Evolutionary conservation across 92 coral and sea anemone species (phyloP).

Genomic region (Porites cylindrica): DNA sequence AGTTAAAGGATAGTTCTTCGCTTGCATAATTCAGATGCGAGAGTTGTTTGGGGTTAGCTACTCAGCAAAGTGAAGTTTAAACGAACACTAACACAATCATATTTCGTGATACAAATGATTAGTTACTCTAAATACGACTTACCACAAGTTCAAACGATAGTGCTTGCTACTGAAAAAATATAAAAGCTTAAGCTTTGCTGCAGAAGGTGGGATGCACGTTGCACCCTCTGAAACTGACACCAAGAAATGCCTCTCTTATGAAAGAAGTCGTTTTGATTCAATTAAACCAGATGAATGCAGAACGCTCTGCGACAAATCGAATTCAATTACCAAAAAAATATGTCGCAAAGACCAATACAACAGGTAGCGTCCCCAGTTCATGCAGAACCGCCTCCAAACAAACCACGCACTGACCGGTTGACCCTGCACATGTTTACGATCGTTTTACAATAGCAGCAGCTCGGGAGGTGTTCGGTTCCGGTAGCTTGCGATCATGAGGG

Average conservation of each 20-base stretch:
- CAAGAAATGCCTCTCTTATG: neutral
- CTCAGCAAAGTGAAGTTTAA: no score
- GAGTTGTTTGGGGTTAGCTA: no score
- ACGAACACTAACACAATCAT: no score
- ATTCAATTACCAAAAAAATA: no score
- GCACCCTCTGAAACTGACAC: neutral
- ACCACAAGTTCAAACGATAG: neutral
- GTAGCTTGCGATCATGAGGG: neutral
- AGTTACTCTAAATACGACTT: neutral
- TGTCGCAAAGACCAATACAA: no score
- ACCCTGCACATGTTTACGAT: conserved; percentile 9
- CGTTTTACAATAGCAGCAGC: neutral
- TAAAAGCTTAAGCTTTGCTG: neutral
- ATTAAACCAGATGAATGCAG: conserved; percentile 6
- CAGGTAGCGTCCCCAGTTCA: no score
- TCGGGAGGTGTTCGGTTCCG: neutral
- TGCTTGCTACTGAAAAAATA: neutral
- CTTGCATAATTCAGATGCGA: no score
- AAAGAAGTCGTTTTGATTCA: conserved; percentile 5
- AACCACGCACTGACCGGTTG: neutral
- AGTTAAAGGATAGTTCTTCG: no score
- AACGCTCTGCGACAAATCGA: neutral
- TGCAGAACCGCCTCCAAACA: neutral
- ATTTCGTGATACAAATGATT: no score
- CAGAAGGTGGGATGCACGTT: neutral